Evolutionary conservation across 2,113 vertebrate species (phyloP).

Genomic region (Ictalurus punctatus): DNA sequence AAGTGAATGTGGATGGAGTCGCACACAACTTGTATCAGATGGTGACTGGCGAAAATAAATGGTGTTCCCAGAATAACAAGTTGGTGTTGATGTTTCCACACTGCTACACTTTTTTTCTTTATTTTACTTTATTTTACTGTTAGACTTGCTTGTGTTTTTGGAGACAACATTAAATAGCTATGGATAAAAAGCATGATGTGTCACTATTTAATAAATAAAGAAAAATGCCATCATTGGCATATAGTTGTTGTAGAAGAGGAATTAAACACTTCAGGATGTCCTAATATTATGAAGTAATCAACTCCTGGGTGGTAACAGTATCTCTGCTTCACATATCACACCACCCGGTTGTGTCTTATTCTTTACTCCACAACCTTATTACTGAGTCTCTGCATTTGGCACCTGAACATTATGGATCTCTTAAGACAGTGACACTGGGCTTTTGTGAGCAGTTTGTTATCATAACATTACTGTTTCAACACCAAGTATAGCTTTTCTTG

Average conservation of each 20-base stretch:
- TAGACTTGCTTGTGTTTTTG: neutral
- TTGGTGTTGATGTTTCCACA: neutral
- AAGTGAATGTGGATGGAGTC: neutral
- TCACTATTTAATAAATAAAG: neutral
- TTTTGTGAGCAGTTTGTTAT: neutral
- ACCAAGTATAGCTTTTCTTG: neutral
- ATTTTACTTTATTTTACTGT: neutral
- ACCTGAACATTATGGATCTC: neutral
- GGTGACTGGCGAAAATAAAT: neutral
- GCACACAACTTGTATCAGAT: neutral
- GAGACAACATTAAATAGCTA: neutral
- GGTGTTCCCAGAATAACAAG: neutral
- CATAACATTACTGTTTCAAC: neutral
- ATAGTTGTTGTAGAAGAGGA: neutral
- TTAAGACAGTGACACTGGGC: neutral
- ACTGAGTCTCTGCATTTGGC: neutral
- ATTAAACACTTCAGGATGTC: neutral
- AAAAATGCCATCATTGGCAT: neutral
- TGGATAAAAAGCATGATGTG: neutral
- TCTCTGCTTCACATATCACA: neutral
- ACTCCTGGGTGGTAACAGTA: neutral
- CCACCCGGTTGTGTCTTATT: neutral
- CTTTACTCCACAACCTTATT: neutral
- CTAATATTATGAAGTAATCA: neutral
- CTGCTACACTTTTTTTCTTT: neutral